Conservation (phyloP, 2,888 invertebrate species). For the Callimorpha dominula region DNA sequence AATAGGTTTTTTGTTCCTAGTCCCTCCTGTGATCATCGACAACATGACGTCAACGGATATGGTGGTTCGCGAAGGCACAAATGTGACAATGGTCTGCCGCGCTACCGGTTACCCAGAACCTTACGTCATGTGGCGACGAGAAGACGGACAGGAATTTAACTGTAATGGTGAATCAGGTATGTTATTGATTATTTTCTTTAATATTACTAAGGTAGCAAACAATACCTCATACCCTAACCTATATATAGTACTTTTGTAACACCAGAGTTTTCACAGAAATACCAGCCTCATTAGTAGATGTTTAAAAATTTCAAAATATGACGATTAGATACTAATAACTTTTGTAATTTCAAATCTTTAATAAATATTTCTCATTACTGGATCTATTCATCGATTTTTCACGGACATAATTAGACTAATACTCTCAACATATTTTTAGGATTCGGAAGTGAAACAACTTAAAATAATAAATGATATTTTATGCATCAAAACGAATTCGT, state of each 20-base stretch:
- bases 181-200: constrained; percentile 25
- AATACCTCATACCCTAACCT: background rate
- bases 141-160: constrained; percentile 95
- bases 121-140: constrained; percentile 96
- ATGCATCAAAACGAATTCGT: too few species aligned
- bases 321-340: too few species aligned
- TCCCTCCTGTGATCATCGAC: constrained; percentile 96
- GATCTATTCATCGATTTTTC: too few species aligned
- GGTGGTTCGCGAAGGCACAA: constrained; percentile 95
- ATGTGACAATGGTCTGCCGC: constrained; percentile 95
- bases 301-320: too few species aligned
- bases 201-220: background rate
- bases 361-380: too few species aligned
- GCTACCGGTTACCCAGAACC: constrained; percentile 96
- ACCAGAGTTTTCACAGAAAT: too few species aligned
- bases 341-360: too few species aligned
- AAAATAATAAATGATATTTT: too few species aligned
- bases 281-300: too few species aligned
- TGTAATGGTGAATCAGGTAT: constrained; percentile 95
- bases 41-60: constrained; percentile 96
- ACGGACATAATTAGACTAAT: too few species aligned
- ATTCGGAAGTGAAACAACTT: too few species aligned
- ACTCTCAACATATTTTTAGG: too few species aligned
- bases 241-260: background rate
- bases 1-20: constrained; percentile 74